Percentiles rank a stretch among this genome's conserved stretches.
Evolutionary conservation across 30 jellyfish, hydroid and myxozoan species (phyloP).

Genomic region (Aurelia sp.): DNA sequence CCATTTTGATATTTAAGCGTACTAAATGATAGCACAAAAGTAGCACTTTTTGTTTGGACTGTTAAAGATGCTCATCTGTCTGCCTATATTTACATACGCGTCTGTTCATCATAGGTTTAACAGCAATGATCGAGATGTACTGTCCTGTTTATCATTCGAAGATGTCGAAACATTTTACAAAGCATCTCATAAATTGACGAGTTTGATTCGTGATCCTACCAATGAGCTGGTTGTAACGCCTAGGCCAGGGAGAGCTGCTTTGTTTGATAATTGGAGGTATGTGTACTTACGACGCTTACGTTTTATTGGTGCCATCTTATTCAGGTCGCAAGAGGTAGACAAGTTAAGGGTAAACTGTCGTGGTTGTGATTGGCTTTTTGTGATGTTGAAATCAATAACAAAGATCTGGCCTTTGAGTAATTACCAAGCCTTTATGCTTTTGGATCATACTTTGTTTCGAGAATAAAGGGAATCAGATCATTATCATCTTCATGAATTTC

Average conservation of each 20-base stretch:
- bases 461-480: too few species aligned
- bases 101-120: constrained; percentile 37
- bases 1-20: background rate
- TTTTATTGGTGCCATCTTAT: background rate
- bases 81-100: too few species aligned
- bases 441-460: too few species aligned
- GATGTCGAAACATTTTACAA: constrained; percentile 81
- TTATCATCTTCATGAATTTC: too few species aligned
- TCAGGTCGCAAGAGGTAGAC: too few species aligned
- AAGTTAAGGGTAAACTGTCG: too few species aligned
- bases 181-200: constrained; percentile 46
- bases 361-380: too few species aligned
- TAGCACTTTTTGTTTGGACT: background rate
- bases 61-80: background rate
- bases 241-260: constrained; percentile 81
- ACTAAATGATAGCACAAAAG: background rate
- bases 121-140: constrained; percentile 66
- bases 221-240: constrained; percentile 64
- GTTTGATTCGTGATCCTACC: constrained; percentile 35
- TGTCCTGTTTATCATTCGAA: constrained; percentile 71
- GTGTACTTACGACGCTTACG: background rate
- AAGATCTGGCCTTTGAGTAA: too few species aligned
- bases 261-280: constrained; percentile 91
- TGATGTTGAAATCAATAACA: too few species aligned
- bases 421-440: too few species aligned